Percentiles rank a stretch among this genome's conserved stretches.
Evolutionary conservation across 2,113 vertebrate genomes (phyloP).

Genomic region (Festucalex cinctus): DNA sequence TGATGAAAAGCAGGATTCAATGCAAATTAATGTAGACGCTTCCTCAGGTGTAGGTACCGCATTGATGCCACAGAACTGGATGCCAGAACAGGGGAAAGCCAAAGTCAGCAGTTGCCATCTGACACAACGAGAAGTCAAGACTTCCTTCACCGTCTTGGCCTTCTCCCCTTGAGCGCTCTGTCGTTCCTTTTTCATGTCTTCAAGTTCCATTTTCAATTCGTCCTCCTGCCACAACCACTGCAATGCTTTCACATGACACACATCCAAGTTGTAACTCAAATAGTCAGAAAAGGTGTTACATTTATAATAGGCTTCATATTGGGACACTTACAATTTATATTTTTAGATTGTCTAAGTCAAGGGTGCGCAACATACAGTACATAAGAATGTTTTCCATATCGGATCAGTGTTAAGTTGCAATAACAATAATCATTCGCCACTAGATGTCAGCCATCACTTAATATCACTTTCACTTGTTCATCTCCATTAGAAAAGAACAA

Average conservation of each 20-base stretch:
- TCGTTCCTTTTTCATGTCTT: conserved; percentile 57
- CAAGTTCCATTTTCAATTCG: conserved; percentile 56
- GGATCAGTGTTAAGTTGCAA: too few relatives aligned
- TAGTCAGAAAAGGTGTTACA: too few relatives aligned
- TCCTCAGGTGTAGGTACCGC: conserved; percentile 31
- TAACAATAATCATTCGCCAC: too few relatives aligned
- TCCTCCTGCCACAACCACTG: conserved; percentile 66
- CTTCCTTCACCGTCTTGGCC: conserved; percentile 51
- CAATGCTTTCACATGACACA: conserved; percentile 48
- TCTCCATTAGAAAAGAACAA: too few relatives aligned
- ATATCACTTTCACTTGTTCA: too few relatives aligned
- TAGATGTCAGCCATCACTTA: too few relatives aligned
- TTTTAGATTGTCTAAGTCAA: too few relatives aligned
- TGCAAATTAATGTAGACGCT: neutral
- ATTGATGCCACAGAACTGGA: conserved; percentile 66
- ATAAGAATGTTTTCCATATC: too few relatives aligned
- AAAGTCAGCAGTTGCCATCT: conserved; percentile 63
- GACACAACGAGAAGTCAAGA: conserved; percentile 52
- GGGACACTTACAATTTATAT: too few relatives aligned
- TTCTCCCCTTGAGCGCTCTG: conserved; percentile 39
- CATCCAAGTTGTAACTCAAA: neutral
- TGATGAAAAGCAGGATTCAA: neutral
- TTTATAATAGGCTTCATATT: too few relatives aligned
- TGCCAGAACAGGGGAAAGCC: conserved; percentile 41
- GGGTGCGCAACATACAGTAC: too few relatives aligned